These are phyloP conservation scores for Rutpela maculata DNA, from an alignment of 2,888 invertebrate genomes.

Conservation along the genomic window DNA sequence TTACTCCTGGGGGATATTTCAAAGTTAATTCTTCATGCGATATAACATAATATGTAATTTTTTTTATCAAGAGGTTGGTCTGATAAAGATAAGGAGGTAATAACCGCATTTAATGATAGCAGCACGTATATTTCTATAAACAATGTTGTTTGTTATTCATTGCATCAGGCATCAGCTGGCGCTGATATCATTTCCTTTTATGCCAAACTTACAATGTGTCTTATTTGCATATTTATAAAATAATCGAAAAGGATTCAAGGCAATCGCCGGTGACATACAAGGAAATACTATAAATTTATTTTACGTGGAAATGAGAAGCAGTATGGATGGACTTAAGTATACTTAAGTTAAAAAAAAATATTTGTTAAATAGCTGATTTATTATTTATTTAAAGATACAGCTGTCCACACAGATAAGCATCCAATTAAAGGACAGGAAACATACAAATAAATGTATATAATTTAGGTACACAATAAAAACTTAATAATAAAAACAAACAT, in stretches of 20 bases:
- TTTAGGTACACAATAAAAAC: too few species aligned
- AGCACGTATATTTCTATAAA: neutral
- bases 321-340: too few species aligned
- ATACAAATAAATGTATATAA: too few species aligned
- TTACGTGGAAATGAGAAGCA: too few species aligned
- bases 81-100: constrained; percentile 13
- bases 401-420: too few species aligned
- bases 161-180: too few species aligned
- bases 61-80: constrained; percentile 6
- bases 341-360: too few species aligned
- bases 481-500: too few species aligned
- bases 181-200: constrained; percentile 8
- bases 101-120: neutral
- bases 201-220: neutral
- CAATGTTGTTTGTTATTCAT: neutral
- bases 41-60: neutral
- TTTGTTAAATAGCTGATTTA: too few species aligned
- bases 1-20: neutral
- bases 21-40: neutral
- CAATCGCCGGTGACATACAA: neutral
- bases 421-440: too few species aligned
- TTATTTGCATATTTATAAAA: constrained; percentile 7
- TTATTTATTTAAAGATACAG: too few species aligned
- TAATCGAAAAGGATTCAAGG: neutral
- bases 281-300: neutral